Evolutionary conservation across 2,888 invertebrate species (phyloP).

Genomic region (Augiades crinisus): DNA sequence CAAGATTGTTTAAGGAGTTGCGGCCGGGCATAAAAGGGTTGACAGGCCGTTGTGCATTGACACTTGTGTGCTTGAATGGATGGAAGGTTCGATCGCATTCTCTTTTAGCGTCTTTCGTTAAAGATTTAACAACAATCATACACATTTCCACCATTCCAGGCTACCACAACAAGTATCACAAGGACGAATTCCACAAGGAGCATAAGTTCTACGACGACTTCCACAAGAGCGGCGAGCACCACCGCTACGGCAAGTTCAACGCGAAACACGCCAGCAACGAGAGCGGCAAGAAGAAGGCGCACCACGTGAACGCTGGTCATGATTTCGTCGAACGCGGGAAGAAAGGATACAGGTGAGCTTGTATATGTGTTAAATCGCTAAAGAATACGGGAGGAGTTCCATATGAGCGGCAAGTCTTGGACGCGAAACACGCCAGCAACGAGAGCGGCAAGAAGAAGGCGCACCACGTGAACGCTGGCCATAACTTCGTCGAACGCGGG

Average conservation of each 20-base stretch:
- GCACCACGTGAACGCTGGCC: slow-evolving; percentile 82
- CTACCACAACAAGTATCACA: slow-evolving; percentile 89
- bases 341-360: slow-evolving; percentile 77
- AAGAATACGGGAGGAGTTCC: too few relatives aligned
- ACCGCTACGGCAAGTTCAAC: slow-evolving; percentile 85
- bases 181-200: slow-evolving; percentile 89
- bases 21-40: too few relatives aligned
- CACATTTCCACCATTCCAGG: slow-evolving; percentile 50
- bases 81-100: too few relatives aligned
- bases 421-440: neutral
- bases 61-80: neutral
- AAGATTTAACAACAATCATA: neutral
- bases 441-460: slow-evolving; percentile 81
- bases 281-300: slow-evolving; percentile 84
- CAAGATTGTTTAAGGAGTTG: too few relatives aligned
- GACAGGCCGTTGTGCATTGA: too few relatives aligned
- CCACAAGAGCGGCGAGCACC: slow-evolving; percentile 86
- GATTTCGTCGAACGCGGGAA: slow-evolving; percentile 83
- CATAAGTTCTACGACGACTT: slow-evolving; percentile 89
- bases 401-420: too few relatives aligned
- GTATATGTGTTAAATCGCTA: too few relatives aligned
- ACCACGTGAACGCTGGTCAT: slow-evolving; percentile 82
- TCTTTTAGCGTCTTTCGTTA: too few relatives aligned
- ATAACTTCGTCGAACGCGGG: slow-evolving; percentile 82
- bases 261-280: slow-evolving; percentile 84